phyloP scores from a whole-genome alignment of 1,140 invertebrate genomes.

The Sinella curviseta region DNA sequence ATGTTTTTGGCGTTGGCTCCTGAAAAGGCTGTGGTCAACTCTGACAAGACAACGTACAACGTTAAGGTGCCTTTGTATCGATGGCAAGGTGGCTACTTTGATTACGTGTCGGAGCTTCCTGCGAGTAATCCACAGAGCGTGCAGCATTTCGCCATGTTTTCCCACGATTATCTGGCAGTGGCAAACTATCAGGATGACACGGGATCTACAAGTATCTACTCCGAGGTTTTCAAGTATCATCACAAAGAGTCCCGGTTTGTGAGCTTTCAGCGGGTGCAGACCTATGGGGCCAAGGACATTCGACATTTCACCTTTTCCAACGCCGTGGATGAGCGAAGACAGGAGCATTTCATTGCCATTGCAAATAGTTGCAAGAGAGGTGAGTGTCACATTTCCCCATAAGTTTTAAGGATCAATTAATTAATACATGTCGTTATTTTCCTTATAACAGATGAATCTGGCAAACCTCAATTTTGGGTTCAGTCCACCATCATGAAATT shows the following conservation, averaged over 20 bases:
- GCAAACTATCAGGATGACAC: conserved; percentile 56
- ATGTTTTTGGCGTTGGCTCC: conserved; percentile 51
- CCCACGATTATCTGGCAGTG: conserved; percentile 53
- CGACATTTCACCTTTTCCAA: conserved; percentile 50
- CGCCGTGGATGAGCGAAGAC: conserved; percentile 1
- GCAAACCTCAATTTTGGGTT: conserved; percentile 35
- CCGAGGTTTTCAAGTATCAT: conserved; percentile 58
- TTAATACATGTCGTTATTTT: conserved; percentile 36
- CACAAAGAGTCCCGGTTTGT: conserved; percentile 53
- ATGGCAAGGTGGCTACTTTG: conserved; percentile 60
- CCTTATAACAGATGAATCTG: conserved; percentile 39
- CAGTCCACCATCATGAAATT: conserved; percentile 55
- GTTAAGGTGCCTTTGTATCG: conserved; percentile 35
- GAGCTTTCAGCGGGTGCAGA: conserved; percentile 57
- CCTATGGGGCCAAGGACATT: conserved; percentile 52
- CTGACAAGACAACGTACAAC: conserved; percentile 35
- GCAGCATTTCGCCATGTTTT: conserved; percentile 54
- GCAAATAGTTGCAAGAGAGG: conserved; percentile 50
- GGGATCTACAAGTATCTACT: conserved; percentile 54
- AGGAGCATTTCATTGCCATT: conserved; percentile 51
- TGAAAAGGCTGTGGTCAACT: conserved; percentile 30
- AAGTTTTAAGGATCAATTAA: neutral
- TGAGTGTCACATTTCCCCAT: conserved; percentile 22
- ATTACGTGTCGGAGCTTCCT: conserved; percentile 55
- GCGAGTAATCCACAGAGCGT: conserved; percentile 54